Evolutionary conservation across 2,113 vertebrate genomes (phyloP), one percentile per base, ranked within the genome.

Genomic region (Epinephelus lanceolatus): DNA sequence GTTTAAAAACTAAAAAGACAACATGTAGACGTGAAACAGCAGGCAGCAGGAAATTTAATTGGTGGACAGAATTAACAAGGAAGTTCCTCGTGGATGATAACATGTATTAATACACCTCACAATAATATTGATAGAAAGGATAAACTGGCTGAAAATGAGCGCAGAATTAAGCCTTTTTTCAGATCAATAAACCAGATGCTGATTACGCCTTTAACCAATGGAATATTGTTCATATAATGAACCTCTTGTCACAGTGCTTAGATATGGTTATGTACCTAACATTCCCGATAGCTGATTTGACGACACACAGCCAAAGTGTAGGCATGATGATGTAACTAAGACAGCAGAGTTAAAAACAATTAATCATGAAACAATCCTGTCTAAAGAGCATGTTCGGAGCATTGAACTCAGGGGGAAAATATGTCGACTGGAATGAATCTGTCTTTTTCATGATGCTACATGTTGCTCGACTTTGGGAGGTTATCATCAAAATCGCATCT

Each of bases 171-270:
- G 71, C 77, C 77, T 80, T 17, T 57, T 73, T 80, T 83, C 65
- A 63, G 67, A 66, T 86, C 77, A 76, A 75, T 67, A 80, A 91
- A 91, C 66, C 78, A 82, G 71, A 88, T 86, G 85, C 87, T 67
- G 83, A 89, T 87, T 88, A 75, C 25, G 61, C 76, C 72, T 90
- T 88, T 76, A 77, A 86, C 77, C 80, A 78, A 92, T 80, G 76
- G 80, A 76, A 75, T 85, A 78, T 76, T 74, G 81, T 90, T 91
- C 78, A 89, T 84, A 83, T 76, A 80, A 89, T 78, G 83, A 91
- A 85, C 79, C 86, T 89, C 81, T 92, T 90, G 96, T 98, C 96
- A 98, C 96, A 97, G 97, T 97, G 96, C 95, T 97, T 96, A 95
- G 96, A 97, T 96, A 95, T 94, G 94, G 93, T 78, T 88, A 82